Conservation (phyloP, 2,888 invertebrate genomes). For the Synergus gifuensis region DNA sequence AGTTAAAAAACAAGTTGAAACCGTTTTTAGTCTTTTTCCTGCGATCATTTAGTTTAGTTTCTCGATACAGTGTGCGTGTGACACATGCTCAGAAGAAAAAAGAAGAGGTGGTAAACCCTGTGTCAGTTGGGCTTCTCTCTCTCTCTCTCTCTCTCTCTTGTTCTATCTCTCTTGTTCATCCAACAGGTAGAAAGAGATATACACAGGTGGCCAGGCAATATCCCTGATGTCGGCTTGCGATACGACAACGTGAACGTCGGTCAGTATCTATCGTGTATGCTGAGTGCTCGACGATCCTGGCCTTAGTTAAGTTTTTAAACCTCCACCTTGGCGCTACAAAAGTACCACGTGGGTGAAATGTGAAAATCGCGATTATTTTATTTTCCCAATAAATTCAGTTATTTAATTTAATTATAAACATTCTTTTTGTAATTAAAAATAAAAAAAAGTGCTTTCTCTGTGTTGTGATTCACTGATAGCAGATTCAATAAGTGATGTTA, state of each 20-base stretch:
- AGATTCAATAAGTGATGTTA: neutral
- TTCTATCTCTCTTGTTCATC: slow-evolving; percentile 45
- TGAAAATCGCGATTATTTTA: neutral
- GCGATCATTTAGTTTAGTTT: no score
- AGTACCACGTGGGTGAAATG: slow-evolving; percentile 6
- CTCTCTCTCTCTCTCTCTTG: slow-evolving; percentile 50
- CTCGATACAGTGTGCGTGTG: neutral
- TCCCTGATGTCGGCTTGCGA: slow-evolving; percentile 64
- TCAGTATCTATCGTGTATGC: slow-evolving; percentile 67
- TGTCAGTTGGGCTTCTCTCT: slow-evolving; percentile 57
- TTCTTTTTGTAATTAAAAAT: neutral
- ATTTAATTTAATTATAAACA: neutral
- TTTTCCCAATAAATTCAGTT: neutral
- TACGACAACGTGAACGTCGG: slow-evolving; percentile 63
- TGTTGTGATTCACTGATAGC: neutral
- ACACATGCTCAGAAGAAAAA: slow-evolving; percentile 42
- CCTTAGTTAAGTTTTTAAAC: slow-evolving; percentile 53
- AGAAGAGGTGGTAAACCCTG: slow-evolving; percentile 55
- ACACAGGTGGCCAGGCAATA: slow-evolving; percentile 69
- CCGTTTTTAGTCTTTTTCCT: no score
- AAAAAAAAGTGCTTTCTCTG: neutral
- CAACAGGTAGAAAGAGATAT: slow-evolving; percentile 66
- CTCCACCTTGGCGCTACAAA: slow-evolving; percentile 5
- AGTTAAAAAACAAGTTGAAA: no score
- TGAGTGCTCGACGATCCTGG: slow-evolving; percentile 53